Percentiles rank a stretch among this genome's conserved stretches.
phyloP scores from a whole-genome alignment of 2,888 invertebrate genomes.

The Polymixis lichenea region DNA sequence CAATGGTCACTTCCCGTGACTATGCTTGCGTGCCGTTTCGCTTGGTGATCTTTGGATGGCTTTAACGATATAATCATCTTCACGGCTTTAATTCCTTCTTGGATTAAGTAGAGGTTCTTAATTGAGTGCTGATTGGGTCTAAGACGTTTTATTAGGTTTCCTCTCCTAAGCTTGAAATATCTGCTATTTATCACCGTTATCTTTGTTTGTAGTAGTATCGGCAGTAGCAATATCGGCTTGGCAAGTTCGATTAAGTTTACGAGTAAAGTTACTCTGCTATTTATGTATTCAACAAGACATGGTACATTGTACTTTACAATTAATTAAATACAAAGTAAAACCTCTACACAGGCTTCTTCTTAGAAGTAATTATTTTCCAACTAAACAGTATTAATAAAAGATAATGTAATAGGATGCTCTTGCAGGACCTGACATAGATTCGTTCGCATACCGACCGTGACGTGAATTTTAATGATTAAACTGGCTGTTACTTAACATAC shows the following conservation, averaged over 20 bases:
- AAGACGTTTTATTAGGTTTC: not conserved
- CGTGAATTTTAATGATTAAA: conserved; percentile 49
- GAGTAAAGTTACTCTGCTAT: not conserved
- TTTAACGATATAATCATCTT: conserved; percentile 49
- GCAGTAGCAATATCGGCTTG: not conserved
- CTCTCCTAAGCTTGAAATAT: not conserved
- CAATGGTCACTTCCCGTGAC: conserved; percentile 54
- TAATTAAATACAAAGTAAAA: conserved; percentile 10
- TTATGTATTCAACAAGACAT: conserved; percentile 1
- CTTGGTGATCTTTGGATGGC: conserved; percentile 42
- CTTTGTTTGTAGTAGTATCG: not conserved
- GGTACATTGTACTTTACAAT: conserved; percentile 4
- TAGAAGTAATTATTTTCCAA: conserved; percentile 16
- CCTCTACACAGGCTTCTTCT: conserved; percentile 14
- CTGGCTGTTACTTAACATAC: conserved; percentile 17
- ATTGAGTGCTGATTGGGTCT: conserved; percentile 29
- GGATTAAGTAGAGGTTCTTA: conserved; percentile 32
- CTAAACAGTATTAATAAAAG: conserved; percentile 19
- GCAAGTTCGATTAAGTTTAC: not conserved
- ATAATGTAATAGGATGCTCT: conserved; percentile 44
- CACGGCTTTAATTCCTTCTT: conserved; percentile 47
- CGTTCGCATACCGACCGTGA: conserved; percentile 44
- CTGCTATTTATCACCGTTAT: not conserved
- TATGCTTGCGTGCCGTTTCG: conserved; percentile 56
- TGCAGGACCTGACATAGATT: conserved; percentile 54